Evolutionary conservation across 30 jellyfish, hydroid and myxozoan species (phyloP), one percentile per base, ranked within the genome.

Genomic region (Cassiopea xamachana): DNA sequence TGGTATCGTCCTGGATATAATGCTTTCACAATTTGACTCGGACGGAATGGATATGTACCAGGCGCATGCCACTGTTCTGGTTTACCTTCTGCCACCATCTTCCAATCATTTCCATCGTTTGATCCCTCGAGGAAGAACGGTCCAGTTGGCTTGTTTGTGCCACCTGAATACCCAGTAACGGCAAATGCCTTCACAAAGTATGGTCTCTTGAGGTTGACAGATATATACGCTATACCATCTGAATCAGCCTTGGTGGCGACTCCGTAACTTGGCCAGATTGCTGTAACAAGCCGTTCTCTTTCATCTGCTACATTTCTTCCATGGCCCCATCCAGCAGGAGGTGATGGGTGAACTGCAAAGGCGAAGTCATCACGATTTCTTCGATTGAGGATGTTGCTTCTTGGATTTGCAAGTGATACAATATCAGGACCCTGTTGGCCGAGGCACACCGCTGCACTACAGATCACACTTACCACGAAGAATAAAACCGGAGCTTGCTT

Each of bases 11-110:
- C 82, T 8, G 62, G 62, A 59, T 48, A 45, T 19, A 83, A 16
- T 17, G 91, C 83, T 49, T 46, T 45, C 60, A 83, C 46, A 15
- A 83, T 83, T 58, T 83, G 91, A 9, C 69, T 69, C 17, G 60
- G 83, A 39, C 83, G 72, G 62, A 83, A 83, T 67, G 91, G 91
- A 55, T 43, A 83, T 70, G 91, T 83, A 14, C 91, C 91, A 46
- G 83, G 83, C 0, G 91, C 83, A 19, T 83, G 89, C 76, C 79
- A 77, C 44, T 77, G 81, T 5, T 47, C 61, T 8, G 81, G 59
- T 15, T 73, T 17, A 0, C 81, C 81, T 18, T 73, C 81, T 44
- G 73, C 86, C 16, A 77, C 86, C 73, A 77, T 77, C 18, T 77
- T 45, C 86, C 86, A 77, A 74, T 77, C 17, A 47, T 16, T 4